A percentile compares a stretch with the other conserved stretches of the same genome.
Conservation (phyloP, 2,888 invertebrate genomes). For the Mythimna loreyi region DNA sequence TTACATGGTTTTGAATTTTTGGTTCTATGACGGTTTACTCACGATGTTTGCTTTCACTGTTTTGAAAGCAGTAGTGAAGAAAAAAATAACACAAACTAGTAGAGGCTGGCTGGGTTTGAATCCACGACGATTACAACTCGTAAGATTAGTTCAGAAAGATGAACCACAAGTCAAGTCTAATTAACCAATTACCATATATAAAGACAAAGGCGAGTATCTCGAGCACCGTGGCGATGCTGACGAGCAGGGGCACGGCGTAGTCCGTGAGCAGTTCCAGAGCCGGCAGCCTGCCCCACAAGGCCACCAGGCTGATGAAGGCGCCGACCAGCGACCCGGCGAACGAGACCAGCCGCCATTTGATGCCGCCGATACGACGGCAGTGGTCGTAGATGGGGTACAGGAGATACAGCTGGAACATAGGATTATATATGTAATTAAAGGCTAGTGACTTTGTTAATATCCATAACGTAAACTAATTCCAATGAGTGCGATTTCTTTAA, state of each 20-base stretch:
- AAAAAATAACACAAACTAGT: no score
- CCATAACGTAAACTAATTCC: no score
- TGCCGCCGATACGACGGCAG: conserved; percentile 74
- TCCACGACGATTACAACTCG: no score
- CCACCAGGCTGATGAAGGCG: conserved; percentile 67
- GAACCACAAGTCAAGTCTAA: background rate
- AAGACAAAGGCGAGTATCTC: conserved; percentile 81
- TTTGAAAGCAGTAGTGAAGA: no score
- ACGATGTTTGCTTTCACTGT: no score
- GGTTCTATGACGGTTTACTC: no score
- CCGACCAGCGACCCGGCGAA: conserved; percentile 71
- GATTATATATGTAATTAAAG: no score
- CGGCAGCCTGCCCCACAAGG: conserved; percentile 70
- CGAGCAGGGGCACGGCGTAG: conserved; percentile 75
- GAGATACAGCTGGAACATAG: conserved; percentile 74
- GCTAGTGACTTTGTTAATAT: no score
- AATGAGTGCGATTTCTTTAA: no score
- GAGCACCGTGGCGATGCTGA: conserved; percentile 72
- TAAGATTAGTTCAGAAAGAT: no score
- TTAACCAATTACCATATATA: conserved; percentile 77
- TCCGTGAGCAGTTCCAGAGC: conserved; percentile 76
- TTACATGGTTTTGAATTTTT: no score
- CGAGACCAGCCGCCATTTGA: conserved; percentile 77
- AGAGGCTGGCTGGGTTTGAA: no score
- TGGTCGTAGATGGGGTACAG: conserved; percentile 81